A percentile compares a stretch with the other conserved stretches of the same genome.
Conservation (phyloP, 2,113 vertebrate species). For the Archocentrus centrarchus region DNA sequence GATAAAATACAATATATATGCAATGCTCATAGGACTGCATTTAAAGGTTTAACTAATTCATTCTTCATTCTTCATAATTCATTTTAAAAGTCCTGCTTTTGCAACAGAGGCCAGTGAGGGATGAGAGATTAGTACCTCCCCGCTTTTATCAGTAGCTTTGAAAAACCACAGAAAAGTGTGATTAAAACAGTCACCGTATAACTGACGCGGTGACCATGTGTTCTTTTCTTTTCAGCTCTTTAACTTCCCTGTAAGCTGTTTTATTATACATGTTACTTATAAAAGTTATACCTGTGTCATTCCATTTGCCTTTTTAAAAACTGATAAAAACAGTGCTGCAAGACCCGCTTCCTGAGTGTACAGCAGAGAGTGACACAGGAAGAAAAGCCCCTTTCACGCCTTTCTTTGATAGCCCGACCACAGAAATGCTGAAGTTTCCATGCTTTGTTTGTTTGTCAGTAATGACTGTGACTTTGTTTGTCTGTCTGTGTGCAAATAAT, state of each 20-base stretch:
- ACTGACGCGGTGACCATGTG: not conserved
- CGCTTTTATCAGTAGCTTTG: rapidly evolving
- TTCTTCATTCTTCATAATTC: not conserved
- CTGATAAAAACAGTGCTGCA: rapidly evolving
- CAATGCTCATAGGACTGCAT: not conserved
- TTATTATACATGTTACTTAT: not conserved
- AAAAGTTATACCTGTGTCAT: rapidly evolving
- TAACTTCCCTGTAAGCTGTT: not conserved
- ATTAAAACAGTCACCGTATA: not conserved
- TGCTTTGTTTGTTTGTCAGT: not conserved
- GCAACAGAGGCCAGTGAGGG: not conserved
- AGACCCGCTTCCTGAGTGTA: not conserved
- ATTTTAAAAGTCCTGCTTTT: not conserved
- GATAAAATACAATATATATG: not conserved
- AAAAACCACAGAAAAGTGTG: rapidly evolving
- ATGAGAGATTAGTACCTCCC: not conserved
- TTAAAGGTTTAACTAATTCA: not conserved
- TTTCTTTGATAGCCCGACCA: slow-evolving; percentile 1
- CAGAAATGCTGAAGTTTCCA: slow-evolving; percentile 39
- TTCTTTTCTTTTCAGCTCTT: not conserved
- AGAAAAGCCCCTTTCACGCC: slow-evolving; percentile 14
- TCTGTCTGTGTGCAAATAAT: rapidly evolving
- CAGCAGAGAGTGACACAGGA: not conserved
- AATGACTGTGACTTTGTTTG: not conserved
- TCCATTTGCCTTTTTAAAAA: not conserved